Conservation (phyloP, 2,797 vertebrate genomes). For the Lutjanus argentimaculatus region DNA sequence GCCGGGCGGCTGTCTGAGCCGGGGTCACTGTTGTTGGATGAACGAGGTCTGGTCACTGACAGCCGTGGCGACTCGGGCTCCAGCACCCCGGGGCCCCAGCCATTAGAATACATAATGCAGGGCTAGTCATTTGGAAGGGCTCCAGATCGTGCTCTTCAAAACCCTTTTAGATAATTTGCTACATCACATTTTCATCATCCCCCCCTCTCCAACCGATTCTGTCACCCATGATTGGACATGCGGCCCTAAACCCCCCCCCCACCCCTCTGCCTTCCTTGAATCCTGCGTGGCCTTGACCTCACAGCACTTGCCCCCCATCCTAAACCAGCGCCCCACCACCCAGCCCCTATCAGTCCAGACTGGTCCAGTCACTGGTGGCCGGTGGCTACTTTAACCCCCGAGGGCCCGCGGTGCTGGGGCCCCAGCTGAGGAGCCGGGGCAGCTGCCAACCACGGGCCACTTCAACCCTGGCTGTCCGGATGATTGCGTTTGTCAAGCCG, state of each 20-base stretch:
- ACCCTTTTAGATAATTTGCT: slow-evolving; percentile 82
- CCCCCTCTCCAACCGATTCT: slow-evolving; percentile 21
- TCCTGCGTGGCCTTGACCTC: slow-evolving; percentile 71
- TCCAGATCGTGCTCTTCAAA: slow-evolving; percentile 86
- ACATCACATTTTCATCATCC: slow-evolving; percentile 52
- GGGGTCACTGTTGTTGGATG: slow-evolving; percentile 76
- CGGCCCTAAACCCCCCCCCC: slow-evolving; percentile 37
- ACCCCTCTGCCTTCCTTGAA: slow-evolving; percentile 35
- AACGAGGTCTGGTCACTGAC: slow-evolving; percentile 62
- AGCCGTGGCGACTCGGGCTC: slow-evolving; percentile 59
- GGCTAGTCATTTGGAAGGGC: slow-evolving; percentile 85
- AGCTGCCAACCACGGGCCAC: slow-evolving; percentile 87
- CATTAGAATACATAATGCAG: slow-evolving; percentile 81
- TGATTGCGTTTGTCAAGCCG: slow-evolving; percentile 89
- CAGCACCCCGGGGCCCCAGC: slow-evolving; percentile 64
- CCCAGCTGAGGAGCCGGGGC: slow-evolving; percentile 87
- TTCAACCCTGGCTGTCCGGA: slow-evolving; percentile 85
- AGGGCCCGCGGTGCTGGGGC: slow-evolving; percentile 72
- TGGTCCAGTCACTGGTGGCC: slow-evolving; percentile 61
- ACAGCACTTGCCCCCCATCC: slow-evolving; percentile 31
- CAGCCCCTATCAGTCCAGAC: slow-evolving; percentile 59
- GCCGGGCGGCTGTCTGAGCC: slow-evolving; percentile 64
- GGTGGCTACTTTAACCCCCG: slow-evolving; percentile 76
- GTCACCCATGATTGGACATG: slow-evolving; percentile 54
- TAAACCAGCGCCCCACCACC: slow-evolving; percentile 52